phyloP scores from a whole-genome alignment of 92 coral and sea anemone genomes.

The Epizoanthus fatuus region DNA sequence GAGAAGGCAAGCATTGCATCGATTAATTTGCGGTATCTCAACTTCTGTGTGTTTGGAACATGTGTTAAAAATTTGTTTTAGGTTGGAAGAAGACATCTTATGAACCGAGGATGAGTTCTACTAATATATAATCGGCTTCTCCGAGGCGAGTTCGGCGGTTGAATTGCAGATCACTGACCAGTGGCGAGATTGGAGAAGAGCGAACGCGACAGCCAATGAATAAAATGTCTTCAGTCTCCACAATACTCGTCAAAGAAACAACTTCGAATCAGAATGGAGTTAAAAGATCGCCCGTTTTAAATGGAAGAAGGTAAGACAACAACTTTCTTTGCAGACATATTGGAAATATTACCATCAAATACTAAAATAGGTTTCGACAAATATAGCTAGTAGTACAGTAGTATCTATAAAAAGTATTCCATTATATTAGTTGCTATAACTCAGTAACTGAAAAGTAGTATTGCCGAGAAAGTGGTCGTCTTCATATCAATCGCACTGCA shows the following conservation, averaged over 20 bases:
- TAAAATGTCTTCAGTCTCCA: conserved; percentile 12
- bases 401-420: no score
- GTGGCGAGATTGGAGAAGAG: background rate
- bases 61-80: conserved; percentile 4
- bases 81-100: background rate
- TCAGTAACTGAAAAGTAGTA: no score
- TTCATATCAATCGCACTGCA: no score
- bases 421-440: no score
- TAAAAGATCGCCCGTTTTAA: background rate
- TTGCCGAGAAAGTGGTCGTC: no score
- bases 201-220: conserved; percentile 12
- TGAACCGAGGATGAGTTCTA: background rate
- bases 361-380: no score
- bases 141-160: background rate
- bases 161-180: background rate
- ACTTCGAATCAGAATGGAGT: conserved; percentile 2
- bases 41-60: conserved; percentile 18
- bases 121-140: background rate
- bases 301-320: conserved; percentile 30
- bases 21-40: background rate
- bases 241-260: background rate
- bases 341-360: background rate
- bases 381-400: no score
- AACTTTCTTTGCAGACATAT: background rate
- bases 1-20: background rate